Evolutionary conservation across 2,888 invertebrate species (phyloP), one percentile per base, ranked within the genome.

Genomic region (Gibbula magus): DNA sequence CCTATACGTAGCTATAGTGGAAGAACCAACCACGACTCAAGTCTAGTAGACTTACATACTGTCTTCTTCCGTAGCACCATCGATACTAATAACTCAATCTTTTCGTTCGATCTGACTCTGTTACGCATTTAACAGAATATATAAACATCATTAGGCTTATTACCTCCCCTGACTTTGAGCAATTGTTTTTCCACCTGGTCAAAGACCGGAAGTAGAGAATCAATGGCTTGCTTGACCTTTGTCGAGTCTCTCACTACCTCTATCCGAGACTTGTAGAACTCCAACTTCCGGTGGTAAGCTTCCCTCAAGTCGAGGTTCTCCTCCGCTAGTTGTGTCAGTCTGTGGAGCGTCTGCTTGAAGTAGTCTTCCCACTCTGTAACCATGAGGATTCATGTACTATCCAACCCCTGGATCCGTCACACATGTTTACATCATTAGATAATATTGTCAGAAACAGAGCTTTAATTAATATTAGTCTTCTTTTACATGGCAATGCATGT

Each of bases 171-270:
- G 29, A 83, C 81, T 61, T 84, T 84, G 54, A 76, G 81, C 35
- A 88, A 67, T 75, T 82, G 79, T 0, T 78, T 76, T 79, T 87
- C 88, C 16, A 89, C 78, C 66, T 85, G 81, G 78, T 87, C 88
- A 78, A 89, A 82, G 0, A 82, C 75, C 29, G 75, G 75, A 16
- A 88, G 87, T 8, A 87, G 70, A 7, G 83, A 82, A 52, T 86
- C 84, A n/a, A 88, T 67, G 13, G 76, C 74, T 53, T 75, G 39
- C 2, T 51, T 73, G 1, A 87, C 81, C 7, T 80, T 75, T 13
- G 82, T 81, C 52, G 82, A 85, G 32, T 86, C 80, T 25, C 54
- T 76, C 16, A 80, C 22, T 0, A 39, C 22, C 22, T 53, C 66
- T 25, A 74, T 25, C 18, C 74, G 54, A 13, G 80, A 73, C 29